Conservation (phyloP, 2,113 vertebrate genomes). For the Syngnathus floridae region DNA sequence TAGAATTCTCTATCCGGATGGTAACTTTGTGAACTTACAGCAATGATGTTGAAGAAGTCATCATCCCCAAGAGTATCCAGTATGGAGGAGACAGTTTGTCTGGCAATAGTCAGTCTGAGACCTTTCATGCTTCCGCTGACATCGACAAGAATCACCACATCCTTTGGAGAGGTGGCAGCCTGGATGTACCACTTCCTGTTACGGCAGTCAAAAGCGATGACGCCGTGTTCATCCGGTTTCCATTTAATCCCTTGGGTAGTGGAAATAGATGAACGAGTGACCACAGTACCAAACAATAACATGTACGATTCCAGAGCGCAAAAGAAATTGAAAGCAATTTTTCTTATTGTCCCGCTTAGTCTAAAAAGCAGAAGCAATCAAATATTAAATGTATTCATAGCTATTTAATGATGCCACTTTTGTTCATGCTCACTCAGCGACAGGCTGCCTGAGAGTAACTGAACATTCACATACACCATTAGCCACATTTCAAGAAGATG, state of each 20-base stretch:
- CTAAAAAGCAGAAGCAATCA: not conserved
- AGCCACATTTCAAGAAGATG: not conserved
- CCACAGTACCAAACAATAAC: not conserved
- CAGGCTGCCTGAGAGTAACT: conserved; percentile 13
- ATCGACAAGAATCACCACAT: conserved; percentile 94
- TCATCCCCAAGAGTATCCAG: conserved; percentile 97
- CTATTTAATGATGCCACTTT: conserved; percentile 2
- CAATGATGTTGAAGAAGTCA: conserved; percentile 98
- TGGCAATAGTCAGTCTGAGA: conserved; percentile 91
- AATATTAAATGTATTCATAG: not conserved
- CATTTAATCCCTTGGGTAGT: conserved; percentile 61
- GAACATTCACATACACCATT: not conserved
- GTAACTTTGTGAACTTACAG: conserved; percentile 72
- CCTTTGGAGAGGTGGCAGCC: conserved; percentile 95
- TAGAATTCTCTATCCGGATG: not conserved
- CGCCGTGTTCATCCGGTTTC: conserved; percentile 65
- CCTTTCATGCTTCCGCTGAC: conserved; percentile 99
- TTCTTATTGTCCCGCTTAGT: not conserved
- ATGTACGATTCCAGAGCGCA: not conserved
- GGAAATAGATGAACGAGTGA: not conserved
- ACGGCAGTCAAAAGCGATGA: conserved; percentile 67
- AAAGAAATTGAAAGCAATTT: not conserved
- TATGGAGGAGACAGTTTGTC: conserved; percentile 95
- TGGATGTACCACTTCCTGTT: conserved; percentile 85
- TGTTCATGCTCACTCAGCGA: conserved; percentile 13